These are phyloP conservation scores for Drepanosiphum platanoidis DNA, from an alignment of 2,888 invertebrate species.

Conservation along the genomic window DNA sequence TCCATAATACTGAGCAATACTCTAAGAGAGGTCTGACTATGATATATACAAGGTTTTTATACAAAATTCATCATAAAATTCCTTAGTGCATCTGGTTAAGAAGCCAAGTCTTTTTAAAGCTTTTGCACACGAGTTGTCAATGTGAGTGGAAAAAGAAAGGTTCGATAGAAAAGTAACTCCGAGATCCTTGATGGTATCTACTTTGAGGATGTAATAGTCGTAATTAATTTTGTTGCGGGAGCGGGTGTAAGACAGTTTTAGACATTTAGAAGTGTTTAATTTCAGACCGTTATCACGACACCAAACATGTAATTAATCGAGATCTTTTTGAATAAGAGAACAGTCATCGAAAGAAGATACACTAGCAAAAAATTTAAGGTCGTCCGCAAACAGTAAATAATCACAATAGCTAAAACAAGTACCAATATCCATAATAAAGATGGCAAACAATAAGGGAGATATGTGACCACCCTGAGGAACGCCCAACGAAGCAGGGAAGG, in stretches of 20 bases:
- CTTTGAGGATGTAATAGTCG: not conserved
- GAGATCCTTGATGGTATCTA: not conserved
- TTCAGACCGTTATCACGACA: not conserved
- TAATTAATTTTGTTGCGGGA: not conserved
- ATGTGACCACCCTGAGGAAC: no score
- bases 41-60: constrained; percentile 1
- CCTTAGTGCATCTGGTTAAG: not conserved
- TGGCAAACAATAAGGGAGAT: no score
- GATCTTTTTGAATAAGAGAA: not conserved
- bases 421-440: no score
- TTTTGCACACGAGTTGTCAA: not conserved
- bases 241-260: not conserved
- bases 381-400: not conserved
- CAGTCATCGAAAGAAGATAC: not conserved
- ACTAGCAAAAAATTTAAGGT: not conserved
- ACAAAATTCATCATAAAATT: not conserved
- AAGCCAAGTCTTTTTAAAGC: not conserved
- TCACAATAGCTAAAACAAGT: no score
- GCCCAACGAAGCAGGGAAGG: no score
- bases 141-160: not conserved
- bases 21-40: constrained; percentile 12
- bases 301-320: not conserved
- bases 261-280: not conserved
- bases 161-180: not conserved
- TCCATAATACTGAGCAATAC: constrained; percentile 17